Conservation (phyloP, 2,113 vertebrate species). For the Otolemur garnettii region DNA sequence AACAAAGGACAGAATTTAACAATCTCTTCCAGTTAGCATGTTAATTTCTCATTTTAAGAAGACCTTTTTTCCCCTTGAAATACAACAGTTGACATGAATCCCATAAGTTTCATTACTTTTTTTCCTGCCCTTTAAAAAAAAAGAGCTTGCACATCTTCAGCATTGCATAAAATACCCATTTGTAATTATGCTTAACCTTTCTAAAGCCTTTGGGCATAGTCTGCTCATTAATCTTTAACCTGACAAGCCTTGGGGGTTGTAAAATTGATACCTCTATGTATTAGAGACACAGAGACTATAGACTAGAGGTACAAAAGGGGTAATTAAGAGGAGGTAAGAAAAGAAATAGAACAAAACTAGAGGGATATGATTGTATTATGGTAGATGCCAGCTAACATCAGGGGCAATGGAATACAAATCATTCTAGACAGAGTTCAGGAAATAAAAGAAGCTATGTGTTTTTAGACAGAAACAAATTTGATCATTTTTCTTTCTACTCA, state of each 20-base stretch:
- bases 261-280: conserved; percentile 84
- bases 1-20: conserved; percentile 81
- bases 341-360: conserved; percentile 85
- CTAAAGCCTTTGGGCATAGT: conserved; percentile 88
- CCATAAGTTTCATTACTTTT: conserved; percentile 84
- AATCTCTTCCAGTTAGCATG: conserved; percentile 77
- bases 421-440: conserved; percentile 73
- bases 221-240: conserved; percentile 91
- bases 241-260: conserved; percentile 87
- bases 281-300: conserved; percentile 83
- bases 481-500: conserved; percentile 53
- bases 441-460: conserved; percentile 66
- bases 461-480: conserved; percentile 80
- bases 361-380: conserved; percentile 82
- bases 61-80: conserved; percentile 50
- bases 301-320: conserved; percentile 85
- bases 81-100: conserved; percentile 84
- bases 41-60: conserved; percentile 80
- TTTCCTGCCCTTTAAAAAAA: conserved; percentile 65
- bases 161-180: conserved; percentile 88
- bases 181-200: conserved; percentile 92
- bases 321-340: conserved; percentile 86
- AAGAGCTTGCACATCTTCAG: conserved; percentile 86
- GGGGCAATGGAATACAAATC: conserved; percentile 82
- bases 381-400: conserved; percentile 78